Percentiles rank a stretch among this genome's conserved stretches.
phyloP scores from a whole-genome alignment of 2,113 vertebrate genomes.

The Boulengeromyrus knoepffleri region DNA sequence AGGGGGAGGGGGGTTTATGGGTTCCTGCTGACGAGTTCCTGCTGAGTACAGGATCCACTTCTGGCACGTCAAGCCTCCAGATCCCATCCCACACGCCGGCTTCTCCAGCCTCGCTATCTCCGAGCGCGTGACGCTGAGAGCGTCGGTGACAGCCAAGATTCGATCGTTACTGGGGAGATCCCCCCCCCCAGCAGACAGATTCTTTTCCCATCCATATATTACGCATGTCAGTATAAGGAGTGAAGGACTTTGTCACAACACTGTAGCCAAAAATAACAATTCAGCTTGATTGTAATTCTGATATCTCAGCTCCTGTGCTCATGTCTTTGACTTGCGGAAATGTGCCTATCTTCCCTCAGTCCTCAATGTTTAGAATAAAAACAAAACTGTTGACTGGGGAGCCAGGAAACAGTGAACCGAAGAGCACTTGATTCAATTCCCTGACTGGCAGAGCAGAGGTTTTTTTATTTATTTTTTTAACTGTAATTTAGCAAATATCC shows the following conservation, averaged over 20 bases:
- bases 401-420: neutral
- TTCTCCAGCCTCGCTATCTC: neutral
- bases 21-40: neutral
- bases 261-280: neutral
- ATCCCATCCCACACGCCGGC: neutral
- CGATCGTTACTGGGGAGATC: neutral
- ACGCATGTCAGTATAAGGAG: neutral
- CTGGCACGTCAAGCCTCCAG: neutral
- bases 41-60: slow-evolving; percentile 1
- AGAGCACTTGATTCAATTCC: neutral
- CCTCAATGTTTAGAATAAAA: neutral
- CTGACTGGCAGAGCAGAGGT: neutral
- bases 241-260: slow-evolving; percentile 8
- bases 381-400: neutral
- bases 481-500: neutral
- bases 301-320: neutral
- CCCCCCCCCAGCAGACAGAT: neutral
- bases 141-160: slow-evolving; percentile 11
- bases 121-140: neutral
- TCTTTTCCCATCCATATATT: slow-evolving; percentile 11
- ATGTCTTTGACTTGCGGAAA: neutral
- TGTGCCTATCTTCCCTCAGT: neutral
- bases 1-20: too few species aligned
- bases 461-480: neutral
- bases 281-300: neutral